These are phyloP conservation scores for Erebia epiphron DNA, from an alignment of 2,888 invertebrate species.

Conservation along the genomic window DNA sequence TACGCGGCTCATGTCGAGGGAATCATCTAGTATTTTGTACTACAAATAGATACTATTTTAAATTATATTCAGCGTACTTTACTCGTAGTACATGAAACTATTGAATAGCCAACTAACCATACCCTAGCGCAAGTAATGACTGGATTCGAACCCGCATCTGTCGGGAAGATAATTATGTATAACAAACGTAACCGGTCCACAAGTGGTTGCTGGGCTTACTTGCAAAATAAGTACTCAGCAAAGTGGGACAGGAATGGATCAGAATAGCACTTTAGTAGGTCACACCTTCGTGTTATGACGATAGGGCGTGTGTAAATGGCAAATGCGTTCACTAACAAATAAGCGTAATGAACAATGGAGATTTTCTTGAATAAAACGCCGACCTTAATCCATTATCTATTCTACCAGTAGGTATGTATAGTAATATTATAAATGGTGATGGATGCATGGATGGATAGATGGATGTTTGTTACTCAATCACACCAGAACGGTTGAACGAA, in stretches of 20 bases:
- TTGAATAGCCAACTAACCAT: conserved; percentile 6
- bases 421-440: no score
- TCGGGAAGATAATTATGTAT: conserved; percentile 14
- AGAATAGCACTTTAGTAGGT: not conserved
- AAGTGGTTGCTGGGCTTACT: not conserved
- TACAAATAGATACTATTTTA: not conserved
- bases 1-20: no score
- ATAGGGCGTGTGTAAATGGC: not conserved
- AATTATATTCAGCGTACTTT: not conserved
- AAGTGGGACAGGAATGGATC: not conserved
- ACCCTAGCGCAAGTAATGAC: conserved; percentile 22
- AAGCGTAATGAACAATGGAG: not conserved
- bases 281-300: conserved; percentile 3
- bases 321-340: not conserved
- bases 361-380: no score
- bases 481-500: no score
- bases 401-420: no score
- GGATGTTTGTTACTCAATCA: no score
- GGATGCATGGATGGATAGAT: no score
- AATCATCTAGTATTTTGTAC: no score
- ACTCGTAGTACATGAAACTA: not conserved
- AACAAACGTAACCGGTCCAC: not conserved
- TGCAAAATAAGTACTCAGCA: not conserved
- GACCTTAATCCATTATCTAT: no score
- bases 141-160: conserved; percentile 21